Conservation (phyloP, 1,140 invertebrate genomes). For the Sycophila sp. region DNA sequence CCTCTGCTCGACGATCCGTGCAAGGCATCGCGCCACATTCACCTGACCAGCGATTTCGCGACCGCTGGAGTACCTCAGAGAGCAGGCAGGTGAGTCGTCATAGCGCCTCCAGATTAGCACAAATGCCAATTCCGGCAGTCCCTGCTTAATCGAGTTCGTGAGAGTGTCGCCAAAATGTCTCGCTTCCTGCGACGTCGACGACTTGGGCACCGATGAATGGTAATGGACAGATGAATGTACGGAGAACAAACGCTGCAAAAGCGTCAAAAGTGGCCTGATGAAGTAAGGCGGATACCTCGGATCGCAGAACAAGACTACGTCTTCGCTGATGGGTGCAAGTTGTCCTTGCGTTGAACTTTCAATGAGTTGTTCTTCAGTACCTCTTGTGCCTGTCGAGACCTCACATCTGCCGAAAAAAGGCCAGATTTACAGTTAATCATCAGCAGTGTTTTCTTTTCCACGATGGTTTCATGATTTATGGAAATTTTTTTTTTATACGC, state of each 20-base stretch:
- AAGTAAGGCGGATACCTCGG: constrained; percentile 64
- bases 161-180: constrained; percentile 46
- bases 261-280: constrained; percentile 57
- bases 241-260: constrained; percentile 49
- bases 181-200: constrained; percentile 40
- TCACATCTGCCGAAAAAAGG: constrained; percentile 30
- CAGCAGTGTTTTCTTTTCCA: no score
- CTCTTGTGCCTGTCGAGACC: neutral
- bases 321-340: constrained; percentile 28
- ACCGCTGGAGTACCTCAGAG: constrained; percentile 45
- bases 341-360: neutral
- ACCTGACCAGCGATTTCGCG: constrained; percentile 65
- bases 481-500: no score
- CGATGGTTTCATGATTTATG: no score
- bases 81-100: neutral
- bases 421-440: no score
- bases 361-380: neutral
- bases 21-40: constrained; percentile 68
- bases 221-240: constrained; percentile 54
- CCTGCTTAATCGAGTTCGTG: neutral
- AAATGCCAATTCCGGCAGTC: constrained; percentile 46
- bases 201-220: constrained; percentile 60
- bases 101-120: constrained; percentile 67
- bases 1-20: constrained; percentile 61
- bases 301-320: constrained; percentile 65